These are phyloP conservation scores for Mormoops blainvillei DNA, from an alignment of 2,113 vertebrate genomes.

Conservation along the genomic window DNA sequence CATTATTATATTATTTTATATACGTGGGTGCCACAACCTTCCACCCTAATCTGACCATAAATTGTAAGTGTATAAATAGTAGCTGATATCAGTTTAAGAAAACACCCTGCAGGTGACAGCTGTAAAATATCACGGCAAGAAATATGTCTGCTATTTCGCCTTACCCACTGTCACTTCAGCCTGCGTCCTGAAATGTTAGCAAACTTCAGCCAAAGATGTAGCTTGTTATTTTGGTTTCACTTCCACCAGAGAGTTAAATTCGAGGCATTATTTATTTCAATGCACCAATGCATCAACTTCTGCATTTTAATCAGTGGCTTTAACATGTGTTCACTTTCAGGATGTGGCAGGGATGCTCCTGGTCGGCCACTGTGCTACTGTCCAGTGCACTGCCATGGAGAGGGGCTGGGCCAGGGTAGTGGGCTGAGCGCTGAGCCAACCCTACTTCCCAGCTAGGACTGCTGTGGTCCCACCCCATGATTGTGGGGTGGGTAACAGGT, in stretches of 20 bases:
- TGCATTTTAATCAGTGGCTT: not conserved
- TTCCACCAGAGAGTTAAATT: slow-evolving; percentile 36
- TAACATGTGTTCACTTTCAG: not conserved
- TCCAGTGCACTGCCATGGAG: not conserved
- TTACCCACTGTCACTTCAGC: slow-evolving; percentile 51
- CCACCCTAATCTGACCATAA: slow-evolving; percentile 82
- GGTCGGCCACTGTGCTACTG: not conserved
- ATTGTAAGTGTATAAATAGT: slow-evolving; percentile 83
- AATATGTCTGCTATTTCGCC: slow-evolving; percentile 55
- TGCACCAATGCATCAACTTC: not conserved
- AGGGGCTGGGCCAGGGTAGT: not conserved
- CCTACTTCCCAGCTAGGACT: not conserved
- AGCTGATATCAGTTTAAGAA: slow-evolving; percentile 71
- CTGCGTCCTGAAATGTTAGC: slow-evolving; percentile 62
- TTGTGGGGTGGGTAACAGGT: not conserved
- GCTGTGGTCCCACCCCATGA: not conserved
- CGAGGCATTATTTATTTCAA: slow-evolving; percentile 24
- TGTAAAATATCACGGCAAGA: slow-evolving; percentile 64
- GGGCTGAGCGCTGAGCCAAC: not conserved
- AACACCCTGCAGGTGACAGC: slow-evolving; percentile 43
- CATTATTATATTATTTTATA: slow-evolving; percentile 86
- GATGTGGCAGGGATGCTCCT: not conserved
- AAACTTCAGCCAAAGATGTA: slow-evolving; percentile 56
- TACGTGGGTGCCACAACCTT: slow-evolving; percentile 80
- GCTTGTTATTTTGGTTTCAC: slow-evolving; percentile 62